phyloP scores from a whole-genome alignment of 2,888 invertebrate genomes.

The Atrina japonica region DNA sequence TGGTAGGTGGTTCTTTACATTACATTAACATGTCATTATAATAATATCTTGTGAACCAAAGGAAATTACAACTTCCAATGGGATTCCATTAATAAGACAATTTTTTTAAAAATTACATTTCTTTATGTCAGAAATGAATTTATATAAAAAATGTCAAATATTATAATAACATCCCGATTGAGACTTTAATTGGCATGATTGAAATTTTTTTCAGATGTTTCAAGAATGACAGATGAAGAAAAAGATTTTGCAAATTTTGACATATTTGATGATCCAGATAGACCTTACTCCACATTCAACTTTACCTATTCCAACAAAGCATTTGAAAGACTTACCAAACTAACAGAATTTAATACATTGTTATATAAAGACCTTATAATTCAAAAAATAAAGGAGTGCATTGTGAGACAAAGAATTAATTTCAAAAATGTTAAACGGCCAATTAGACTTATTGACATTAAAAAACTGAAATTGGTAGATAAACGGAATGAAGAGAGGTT shows the following conservation, averaged over 20 bases:
- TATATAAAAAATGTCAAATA: too few relatives aligned
- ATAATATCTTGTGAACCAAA: too few relatives aligned
- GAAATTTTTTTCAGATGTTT: slow-evolving; percentile 75
- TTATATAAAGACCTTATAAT: slow-evolving; percentile 77
- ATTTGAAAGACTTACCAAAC: slow-evolving; percentile 79
- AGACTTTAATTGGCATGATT: background rate
- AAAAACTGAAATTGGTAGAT: slow-evolving; percentile 44
- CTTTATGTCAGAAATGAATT: too few relatives aligned
- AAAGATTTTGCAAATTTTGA: slow-evolving; percentile 80
- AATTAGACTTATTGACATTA: slow-evolving; percentile 67
- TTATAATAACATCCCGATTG: too few relatives aligned
- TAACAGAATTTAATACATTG: slow-evolving; percentile 81
- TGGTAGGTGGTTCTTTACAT: too few relatives aligned
- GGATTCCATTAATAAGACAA: too few relatives aligned
- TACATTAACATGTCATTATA: too few relatives aligned
- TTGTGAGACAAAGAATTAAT: slow-evolving; percentile 64
- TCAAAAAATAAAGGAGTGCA: slow-evolving; percentile 73
- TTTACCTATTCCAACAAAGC: slow-evolving; percentile 80
- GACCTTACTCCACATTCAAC: slow-evolving; percentile 81
- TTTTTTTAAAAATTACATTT: too few relatives aligned
- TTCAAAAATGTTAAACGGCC: slow-evolving; percentile 59
- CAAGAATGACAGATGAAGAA: slow-evolving; percentile 80
- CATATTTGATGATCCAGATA: slow-evolving; percentile 80
- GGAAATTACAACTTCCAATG: too few relatives aligned
- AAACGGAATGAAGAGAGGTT: too few relatives aligned